A percentile compares a stretch with the other conserved stretches of the same genome.
Evolutionary conservation across 2,888 invertebrate species (phyloP).

Genomic region (Diplazon laetatorius): DNA sequence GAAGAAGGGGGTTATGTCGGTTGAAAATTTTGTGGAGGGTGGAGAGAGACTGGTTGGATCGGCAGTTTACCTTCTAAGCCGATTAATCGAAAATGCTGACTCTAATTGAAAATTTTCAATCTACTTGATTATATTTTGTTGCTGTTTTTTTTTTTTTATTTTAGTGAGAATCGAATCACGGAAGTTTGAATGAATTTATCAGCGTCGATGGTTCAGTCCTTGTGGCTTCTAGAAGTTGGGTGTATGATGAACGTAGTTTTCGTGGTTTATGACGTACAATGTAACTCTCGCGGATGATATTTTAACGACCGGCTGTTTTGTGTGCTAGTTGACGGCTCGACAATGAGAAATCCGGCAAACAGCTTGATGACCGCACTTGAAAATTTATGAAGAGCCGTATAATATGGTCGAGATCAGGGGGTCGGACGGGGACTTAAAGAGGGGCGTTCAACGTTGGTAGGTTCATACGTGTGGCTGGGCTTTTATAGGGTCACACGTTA

Average conservation of each 20-base stretch:
- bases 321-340: constrained; percentile 29
- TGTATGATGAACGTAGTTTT: neutral
- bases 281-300: constrained; percentile 25
- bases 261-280: constrained; percentile 10
- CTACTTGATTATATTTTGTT: neutral
- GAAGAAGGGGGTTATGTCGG: neutral
- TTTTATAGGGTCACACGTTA: constrained; percentile 58
- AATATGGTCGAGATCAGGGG: constrained; percentile 11
- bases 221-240: neutral
- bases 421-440: constrained; percentile 43
- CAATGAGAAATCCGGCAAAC: constrained; percentile 47
- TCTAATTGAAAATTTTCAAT: neutral
- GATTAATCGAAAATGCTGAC: neutral
- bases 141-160: neutral
- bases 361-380: constrained; percentile 48
- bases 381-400: constrained; percentile 52
- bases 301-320: constrained; percentile 1
- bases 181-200: neutral
- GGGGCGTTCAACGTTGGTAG: constrained; percentile 34
- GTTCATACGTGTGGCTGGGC: constrained; percentile 41
- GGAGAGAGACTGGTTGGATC: neutral
- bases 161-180: neutral
- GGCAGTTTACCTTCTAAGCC: neutral
- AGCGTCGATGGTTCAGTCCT: neutral
- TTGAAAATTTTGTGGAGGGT: neutral